Evolutionary conservation across 2,113 vertebrate species (phyloP).

Genomic region (Patagioenas fasciata): DNA sequence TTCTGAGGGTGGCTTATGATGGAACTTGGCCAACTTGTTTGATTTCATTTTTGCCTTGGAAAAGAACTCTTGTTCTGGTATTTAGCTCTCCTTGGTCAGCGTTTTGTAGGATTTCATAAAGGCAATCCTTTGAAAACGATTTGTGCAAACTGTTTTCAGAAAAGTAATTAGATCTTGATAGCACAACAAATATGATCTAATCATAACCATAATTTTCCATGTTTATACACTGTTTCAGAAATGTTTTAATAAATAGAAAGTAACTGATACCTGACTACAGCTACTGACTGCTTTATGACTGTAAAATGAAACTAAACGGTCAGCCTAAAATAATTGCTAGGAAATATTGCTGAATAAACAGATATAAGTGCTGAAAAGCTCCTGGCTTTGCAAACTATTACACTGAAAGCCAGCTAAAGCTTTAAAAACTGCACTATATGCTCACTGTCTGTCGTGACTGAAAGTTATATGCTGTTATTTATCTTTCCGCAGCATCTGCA

Average conservation of each 20-base stretch:
- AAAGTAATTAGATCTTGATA: slow-evolving; percentile 20
- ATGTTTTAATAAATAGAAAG: background rate
- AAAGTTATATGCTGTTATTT: slow-evolving; percentile 16
- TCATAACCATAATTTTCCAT: background rate
- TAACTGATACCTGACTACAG: background rate
- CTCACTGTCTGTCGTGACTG: background rate
- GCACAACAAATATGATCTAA: slow-evolving; percentile 30
- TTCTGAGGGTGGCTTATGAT: slow-evolving; percentile 37
- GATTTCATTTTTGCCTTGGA: slow-evolving; percentile 51
- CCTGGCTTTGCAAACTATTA: slow-evolving; percentile 37
- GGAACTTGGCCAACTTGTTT: slow-evolving; percentile 32
- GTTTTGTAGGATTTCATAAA: slow-evolving; percentile 15
- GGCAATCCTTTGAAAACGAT: background rate
- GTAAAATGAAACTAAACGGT: slow-evolving; percentile 45
- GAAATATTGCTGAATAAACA: slow-evolving; percentile 60
- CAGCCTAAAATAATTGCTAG: slow-evolving; percentile 47
- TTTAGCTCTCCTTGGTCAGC: slow-evolving; percentile 37
- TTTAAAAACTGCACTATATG: background rate
- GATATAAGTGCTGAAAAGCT: slow-evolving; percentile 37
- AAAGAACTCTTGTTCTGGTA: slow-evolving; percentile 9
- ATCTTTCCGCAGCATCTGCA: background rate
- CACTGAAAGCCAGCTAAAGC: slow-evolving; percentile 24
- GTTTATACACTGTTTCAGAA: background rate
- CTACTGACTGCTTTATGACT: slow-evolving; percentile 30
- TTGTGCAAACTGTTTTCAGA: background rate